Percentiles rank a stretch among this genome's conserved stretches.
Conservation (phyloP, 1,140 invertebrate species). For the Drosophila kikkawai region DNA sequence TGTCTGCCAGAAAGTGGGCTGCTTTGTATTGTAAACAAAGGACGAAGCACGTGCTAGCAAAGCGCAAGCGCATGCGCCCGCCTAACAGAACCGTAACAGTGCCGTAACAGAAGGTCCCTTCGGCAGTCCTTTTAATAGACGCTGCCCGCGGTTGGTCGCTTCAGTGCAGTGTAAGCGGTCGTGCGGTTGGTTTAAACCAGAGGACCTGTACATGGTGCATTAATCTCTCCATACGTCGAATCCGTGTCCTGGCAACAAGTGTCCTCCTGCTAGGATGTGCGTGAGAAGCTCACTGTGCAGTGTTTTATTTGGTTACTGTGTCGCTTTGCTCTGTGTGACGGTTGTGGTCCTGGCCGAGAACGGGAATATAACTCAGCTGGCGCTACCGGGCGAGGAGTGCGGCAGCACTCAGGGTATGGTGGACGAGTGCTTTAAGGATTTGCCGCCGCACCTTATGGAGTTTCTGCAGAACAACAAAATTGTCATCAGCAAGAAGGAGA, state of each 20-base stretch:
- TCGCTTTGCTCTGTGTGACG: conserved; percentile 21
- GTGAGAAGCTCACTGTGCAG: conserved; percentile 19
- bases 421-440: conserved; percentile 81
- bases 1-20: conserved; percentile 3
- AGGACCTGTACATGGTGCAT: background rate
- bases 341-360: conserved; percentile 16
- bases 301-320: conserved; percentile 26
- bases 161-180: conserved; percentile 49
- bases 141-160: background rate
- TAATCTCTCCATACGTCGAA: background rate
- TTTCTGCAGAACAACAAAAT: conserved; percentile 77
- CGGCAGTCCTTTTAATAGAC: conserved; percentile 38
- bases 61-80: conserved; percentile 45
- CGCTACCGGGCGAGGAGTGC: conserved; percentile 47
- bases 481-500: conserved; percentile 74
- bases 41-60: conserved; percentile 48
- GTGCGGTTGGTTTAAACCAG: conserved; percentile 16
- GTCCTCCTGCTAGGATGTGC: conserved; percentile 37
- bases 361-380: conserved; percentile 19
- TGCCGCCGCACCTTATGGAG: conserved; percentile 79
- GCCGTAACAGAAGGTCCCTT: conserved; percentile 24
- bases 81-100: conserved; percentile 52
- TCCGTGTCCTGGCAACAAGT: conserved; percentile 62
- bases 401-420: conserved; percentile 78
- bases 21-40: conserved; percentile 58